Evolutionary conservation across 2,797 vertebrate genomes (phyloP), one percentile per base, ranked within the genome.

Genomic region (Adrianichthys oophorus): DNA sequence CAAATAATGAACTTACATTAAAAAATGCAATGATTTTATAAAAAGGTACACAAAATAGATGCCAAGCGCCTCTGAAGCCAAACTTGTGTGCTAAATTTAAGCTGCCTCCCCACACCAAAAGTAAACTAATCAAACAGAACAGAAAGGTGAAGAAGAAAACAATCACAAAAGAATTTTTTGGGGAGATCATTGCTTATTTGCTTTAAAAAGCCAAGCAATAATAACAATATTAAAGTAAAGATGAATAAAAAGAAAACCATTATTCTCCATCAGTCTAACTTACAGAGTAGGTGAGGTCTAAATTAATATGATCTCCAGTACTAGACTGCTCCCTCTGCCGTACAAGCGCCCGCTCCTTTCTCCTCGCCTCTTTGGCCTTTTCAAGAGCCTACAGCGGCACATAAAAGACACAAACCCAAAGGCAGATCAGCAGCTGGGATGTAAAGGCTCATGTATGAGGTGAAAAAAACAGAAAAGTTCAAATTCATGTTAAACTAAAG

Each of bases 351-450:
- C 95, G 88, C 86, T 99, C 96, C 76, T 97, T 98, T 82, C 94
- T 93, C 43, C 95, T 95, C 5, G 97, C 98, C 70, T 98, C 97
- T 90, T 98, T 99, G 49, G 96, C 97, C 68, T 97, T 99, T 80
- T 99, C 97, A 72, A 99, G 91, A 74, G 96, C 94, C 97, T 99
- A 75, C 56, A 80, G 69, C 26, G 18, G 62, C 42, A 68, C 15
- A 63, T 1, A 15, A 45, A 40, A 66, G 3, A 13, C 13, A 7
- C 15, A 57, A 16, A 45, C 21, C n/a, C 1, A 41, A 0, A 3
- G 15, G 46, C n/a, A 40, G 5, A 7, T 48, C 10, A 56, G n/a
- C 29, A 53, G 40, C 16, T 3, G 16, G 23, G 19, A 42, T 37
- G 12, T 37, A 37, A 3, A 37, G 12, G 32, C 10, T 37, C 32